Evolutionary conservation across 2,113 vertebrate genomes (phyloP), one percentile per base, ranked within the genome.

Genomic region (Apteryx owenii): DNA sequence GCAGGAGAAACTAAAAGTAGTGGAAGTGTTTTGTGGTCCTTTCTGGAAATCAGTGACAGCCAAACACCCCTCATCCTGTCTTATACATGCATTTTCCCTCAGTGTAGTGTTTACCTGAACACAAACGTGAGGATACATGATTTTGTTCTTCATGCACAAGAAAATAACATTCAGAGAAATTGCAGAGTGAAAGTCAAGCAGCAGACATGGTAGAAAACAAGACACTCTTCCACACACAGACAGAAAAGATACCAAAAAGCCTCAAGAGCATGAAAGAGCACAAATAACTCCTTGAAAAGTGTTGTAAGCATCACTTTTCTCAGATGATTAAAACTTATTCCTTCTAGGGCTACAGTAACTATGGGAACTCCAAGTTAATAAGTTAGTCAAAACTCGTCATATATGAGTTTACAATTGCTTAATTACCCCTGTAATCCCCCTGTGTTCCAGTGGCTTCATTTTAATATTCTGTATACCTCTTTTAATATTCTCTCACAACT

Each of bases 361-460:
- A 44, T 0, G 0, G 17, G 19, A 79, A 26, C 8, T 70, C 33
- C n/a, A 21, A 12, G 60, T 61, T 61, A 61, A 61, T 21, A 21
- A 21, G 33, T n/a, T 61, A 61, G 10, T n/a, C 60, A 61, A 61
- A 61, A n/a, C 33, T n/a, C n/a, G 60, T 31, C 7, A n/a, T 18
- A 10, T 61, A 31, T n/a, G 18, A 61, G 33, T 61, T n/a, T 9
- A n/a, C n/a, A 21, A 61, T 61, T 61, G 46, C 60, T 61, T n/a
- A n/a, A 31, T 61, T 61, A 33, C 60, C 20, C 15, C 19, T n/a
- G 33, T n/a, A 21, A n/a, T 61, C 33, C 21, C 19, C 60, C 46
- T 48, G 46, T 19, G 9, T 61, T 61, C 21, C n/a, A n/a, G 31
- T 21, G 13, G 2, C 3, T 38, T 22, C 11, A 28, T 7, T 73